phyloP scores from a whole-genome alignment of 2,113 vertebrate species.

The Clarias gariepinus region DNA sequence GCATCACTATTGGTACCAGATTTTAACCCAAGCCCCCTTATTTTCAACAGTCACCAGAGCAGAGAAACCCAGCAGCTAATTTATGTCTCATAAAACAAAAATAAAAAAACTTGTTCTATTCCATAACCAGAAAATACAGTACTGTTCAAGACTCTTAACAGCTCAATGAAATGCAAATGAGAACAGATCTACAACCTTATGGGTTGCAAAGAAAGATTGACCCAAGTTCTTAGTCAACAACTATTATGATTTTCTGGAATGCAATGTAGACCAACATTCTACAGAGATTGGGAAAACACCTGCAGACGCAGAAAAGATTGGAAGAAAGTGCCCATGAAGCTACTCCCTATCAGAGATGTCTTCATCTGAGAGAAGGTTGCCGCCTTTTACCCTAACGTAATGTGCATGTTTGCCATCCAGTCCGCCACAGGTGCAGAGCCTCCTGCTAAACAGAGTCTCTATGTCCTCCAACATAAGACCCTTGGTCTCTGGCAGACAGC shows the following conservation, averaged over 20 bases:
- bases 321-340: conserved; percentile 27
- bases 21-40: not conserved
- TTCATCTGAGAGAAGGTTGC: conserved; percentile 86
- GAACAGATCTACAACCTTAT: conserved; percentile 6
- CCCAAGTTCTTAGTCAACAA: not conserved
- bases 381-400: conserved; percentile 93
- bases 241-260: conserved; percentile 36
- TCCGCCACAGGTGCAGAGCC: conserved; percentile 85
- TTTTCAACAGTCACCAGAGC: not conserved
- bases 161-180: not conserved
- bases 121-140: not conserved
- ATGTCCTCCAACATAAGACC: conserved; percentile 94
- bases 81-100: not conserved
- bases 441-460: conserved; percentile 84
- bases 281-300: not conserved
- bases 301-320: not conserved
- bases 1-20: not conserved
- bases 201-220: not conserved
- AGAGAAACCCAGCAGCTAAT: not conserved
- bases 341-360: conserved; percentile 89
- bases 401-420: conserved; percentile 75
- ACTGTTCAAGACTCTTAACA: not conserved
- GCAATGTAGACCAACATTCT: conserved; percentile 8
- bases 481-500: conserved; percentile 94
- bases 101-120: not conserved